Base-by-base conservation (phyloP, 2,113 vertebrate species). In the Anoplopoma fimbria region DNA sequence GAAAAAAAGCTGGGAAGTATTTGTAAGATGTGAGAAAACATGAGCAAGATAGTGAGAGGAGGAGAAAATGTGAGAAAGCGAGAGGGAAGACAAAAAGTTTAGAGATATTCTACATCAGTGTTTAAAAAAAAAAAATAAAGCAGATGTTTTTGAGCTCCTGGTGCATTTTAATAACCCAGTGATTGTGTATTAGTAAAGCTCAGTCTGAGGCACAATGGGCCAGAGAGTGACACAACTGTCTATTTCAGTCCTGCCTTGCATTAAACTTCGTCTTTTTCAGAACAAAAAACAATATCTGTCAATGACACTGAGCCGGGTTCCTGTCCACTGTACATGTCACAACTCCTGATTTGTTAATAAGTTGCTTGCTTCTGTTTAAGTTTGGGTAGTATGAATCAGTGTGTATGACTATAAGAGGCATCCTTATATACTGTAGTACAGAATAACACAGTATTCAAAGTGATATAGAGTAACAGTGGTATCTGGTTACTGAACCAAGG, bases 171-270 rank as follows among this genome's bases (percentile, higher is more conserved):
- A 88, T 79, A 79, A 75, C 29, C 45, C 58, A 17, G 40, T 53
- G 60, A n/a, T n/a, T n/a, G n/a, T n/a, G n/a, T n/a, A n/a, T n/a
- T n/a, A n/a, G n/a, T n/a, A n/a, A n/a, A n/a, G n/a, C n/a, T n/a
- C n/a, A n/a, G n/a, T n/a, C n/a, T n/a, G 76, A 79, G 83, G 78
- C 68, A 84, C 76, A 71, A 73, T n/a, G 47, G 75, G 64, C 69
- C 61, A 61, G 36, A 13, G 69, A 81, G 77, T 83, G 84, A 86
- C 89, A 86, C 76, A 42, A 79, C 79, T 89, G 85, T 87, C 87
- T 88, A 74, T 81, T 83, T 89, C 42, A 68, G 65, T 61, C 72
- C 74, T 67, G 34, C 69, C 65, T 77, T 4, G 60, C 40, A 77
- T 80, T 65, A 81, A 81, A 77, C 40, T 9, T 61, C 51, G 17